These are phyloP conservation scores for Xestobium rufovillosum DNA, from an alignment of 2,888 invertebrate species.

Conservation along the genomic window DNA sequence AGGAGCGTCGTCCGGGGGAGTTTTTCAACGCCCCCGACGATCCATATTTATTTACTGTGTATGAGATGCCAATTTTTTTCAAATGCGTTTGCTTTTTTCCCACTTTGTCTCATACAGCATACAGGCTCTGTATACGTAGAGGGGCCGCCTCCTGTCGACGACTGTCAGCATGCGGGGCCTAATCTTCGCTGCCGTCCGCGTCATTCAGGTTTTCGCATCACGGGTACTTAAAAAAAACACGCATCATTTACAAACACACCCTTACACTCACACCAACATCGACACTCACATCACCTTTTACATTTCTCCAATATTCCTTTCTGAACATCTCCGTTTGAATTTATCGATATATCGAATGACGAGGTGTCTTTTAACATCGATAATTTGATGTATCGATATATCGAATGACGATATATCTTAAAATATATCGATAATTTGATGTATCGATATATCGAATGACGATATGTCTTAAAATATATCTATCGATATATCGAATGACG, in stretches of 20 bases:
- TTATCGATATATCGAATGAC: too few species aligned
- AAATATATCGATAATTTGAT: too few species aligned
- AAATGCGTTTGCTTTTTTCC: conserved; percentile 41
- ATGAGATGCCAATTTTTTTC: conserved; percentile 32
- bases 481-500: too few species aligned
- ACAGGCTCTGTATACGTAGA: conserved; percentile 46
- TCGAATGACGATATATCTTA: too few species aligned
- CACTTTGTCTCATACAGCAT: conserved; percentile 47
- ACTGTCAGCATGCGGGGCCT: conserved; percentile 48
- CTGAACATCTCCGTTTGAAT: too few species aligned
- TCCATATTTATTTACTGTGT: conserved; percentile 22
- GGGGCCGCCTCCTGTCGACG: conserved; percentile 46
- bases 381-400: too few species aligned
- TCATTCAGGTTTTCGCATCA: conserved; percentile 45
- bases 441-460: too few species aligned
- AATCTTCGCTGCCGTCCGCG: conserved; percentile 44
- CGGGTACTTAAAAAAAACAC: conserved; percentile 45
- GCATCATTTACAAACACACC: conserved; percentile 20
- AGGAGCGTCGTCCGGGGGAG: conserved; percentile 17
- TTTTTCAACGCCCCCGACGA: conserved; percentile 14
- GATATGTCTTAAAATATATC: too few species aligned
- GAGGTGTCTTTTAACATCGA: too few species aligned
- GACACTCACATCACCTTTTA: conserved; percentile 26
- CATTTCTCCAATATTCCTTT: not conserved
- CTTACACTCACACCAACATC: conserved; percentile 24